phyloP scores from a whole-genome alignment of 2,797 vertebrate genomes.

The Tokudaia muenninki region DNA sequence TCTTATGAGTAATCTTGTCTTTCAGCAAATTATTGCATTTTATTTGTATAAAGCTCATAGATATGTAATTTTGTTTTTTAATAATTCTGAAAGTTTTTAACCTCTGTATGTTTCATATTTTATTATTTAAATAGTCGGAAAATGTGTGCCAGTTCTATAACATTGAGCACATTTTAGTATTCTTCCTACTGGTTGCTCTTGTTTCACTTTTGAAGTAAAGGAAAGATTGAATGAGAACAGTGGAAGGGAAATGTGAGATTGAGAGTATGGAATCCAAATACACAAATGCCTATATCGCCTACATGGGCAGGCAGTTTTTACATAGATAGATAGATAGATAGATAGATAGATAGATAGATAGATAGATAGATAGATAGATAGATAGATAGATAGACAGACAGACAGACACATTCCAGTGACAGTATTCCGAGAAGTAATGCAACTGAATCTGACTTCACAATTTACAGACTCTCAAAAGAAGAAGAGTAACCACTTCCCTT shows the following conservation, averaged over 20 bases:
- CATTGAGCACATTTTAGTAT: background rate
- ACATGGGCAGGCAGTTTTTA: too few species aligned
- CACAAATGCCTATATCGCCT: background rate
- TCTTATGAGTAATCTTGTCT: too few species aligned
- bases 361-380: too few species aligned
- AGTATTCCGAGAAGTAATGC: background rate
- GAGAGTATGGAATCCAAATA: background rate
- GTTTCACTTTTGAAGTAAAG: background rate
- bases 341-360: too few species aligned
- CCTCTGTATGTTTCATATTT: background rate
- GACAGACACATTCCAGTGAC: background rate
- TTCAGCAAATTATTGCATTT: background rate
- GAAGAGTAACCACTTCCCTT: background rate
- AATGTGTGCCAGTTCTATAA: background rate
- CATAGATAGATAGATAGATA: background rate
- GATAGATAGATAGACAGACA: too few species aligned
- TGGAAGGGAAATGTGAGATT: background rate
- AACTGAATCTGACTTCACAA: conserved; percentile 46
- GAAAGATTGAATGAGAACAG: background rate
- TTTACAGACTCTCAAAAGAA: background rate
- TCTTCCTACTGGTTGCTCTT: background rate
- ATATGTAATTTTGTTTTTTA: background rate
- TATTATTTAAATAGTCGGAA: background rate
- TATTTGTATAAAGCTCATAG: background rate
- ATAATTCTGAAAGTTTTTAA: background rate